Evolutionary conservation across 2,888 invertebrate genomes (phyloP).

Genomic region (Xestia sexstrigata): DNA sequence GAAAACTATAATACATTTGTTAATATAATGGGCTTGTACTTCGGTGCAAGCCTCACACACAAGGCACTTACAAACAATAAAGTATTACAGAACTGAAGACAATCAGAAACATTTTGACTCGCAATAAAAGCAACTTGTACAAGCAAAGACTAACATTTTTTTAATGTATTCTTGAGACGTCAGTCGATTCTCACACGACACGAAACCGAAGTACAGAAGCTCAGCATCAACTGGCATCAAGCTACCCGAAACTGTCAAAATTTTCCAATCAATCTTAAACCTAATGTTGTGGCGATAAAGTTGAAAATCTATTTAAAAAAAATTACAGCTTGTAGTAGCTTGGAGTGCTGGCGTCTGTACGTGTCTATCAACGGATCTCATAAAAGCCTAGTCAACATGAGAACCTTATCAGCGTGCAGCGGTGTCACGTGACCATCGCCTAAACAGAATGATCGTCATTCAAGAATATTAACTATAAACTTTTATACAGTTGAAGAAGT

Average conservation of each 20-base stretch:
- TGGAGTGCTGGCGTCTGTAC: neutral
- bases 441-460: neutral
- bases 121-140: neutral
- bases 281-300: no score
- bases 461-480: neutral
- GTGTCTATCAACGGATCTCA: neutral
- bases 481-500: neutral
- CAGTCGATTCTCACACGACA: neutral
- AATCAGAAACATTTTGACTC: neutral
- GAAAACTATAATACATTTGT: neutral
- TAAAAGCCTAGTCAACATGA: neutral
- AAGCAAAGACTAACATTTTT: no score
- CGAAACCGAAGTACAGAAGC: neutral
- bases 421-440: neutral
- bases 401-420: neutral
- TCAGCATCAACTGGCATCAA: no score
- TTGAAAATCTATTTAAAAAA: no score
- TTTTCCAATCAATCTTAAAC: no score
- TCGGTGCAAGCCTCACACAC: conserved; percentile 16
- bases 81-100: neutral
- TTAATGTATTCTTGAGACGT: neutral
- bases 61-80: conserved; percentile 15
- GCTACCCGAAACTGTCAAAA: no score
- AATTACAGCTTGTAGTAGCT: no score
- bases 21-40: neutral